Evolutionary conservation across 2,797 vertebrate species (phyloP), one percentile per base, ranked within the genome.

Genomic region (Molossus alvarezi): DNA sequence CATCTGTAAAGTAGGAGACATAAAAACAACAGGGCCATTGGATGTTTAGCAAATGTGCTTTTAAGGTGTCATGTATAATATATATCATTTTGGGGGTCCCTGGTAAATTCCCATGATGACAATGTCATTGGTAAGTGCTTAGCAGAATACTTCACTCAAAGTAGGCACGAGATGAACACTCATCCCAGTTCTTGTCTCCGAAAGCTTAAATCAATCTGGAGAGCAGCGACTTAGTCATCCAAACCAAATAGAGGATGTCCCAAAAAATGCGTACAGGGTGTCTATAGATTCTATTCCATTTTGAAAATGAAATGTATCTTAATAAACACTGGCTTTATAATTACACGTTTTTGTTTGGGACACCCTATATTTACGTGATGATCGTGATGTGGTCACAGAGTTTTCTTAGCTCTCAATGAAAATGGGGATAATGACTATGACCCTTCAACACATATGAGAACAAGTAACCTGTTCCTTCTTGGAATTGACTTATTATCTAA

Each of bases 31-130:
- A 76, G 29, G 37, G 6, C 33, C 45, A 62, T 20, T 91, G 37
- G 77, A 72, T 33, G 17, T 92, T 83, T 94, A 77, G 60, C 62
- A 37, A 72, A 95, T 87, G 55, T 51, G 3, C 76, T 76, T 71
- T n/a, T 67, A 48, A 85, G 82, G 55, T 72, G 12, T 48, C 62
- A 25, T 60, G 8, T 18, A 15, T 76, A 67, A 72, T 65, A 90
- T 0, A 10, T 51, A 9, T 45, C 13, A 27, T 17, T 89, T 83
- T 87, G 69, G 90, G 57, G n/a, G 17, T 20, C 62, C 17, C 83
- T 77, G 1, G 11, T 69, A 65, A 96, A 64, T 77, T 65, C 13
- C 41, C 15, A 15, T 53, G 41, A 57, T 83, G 29, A 5, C 72
- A 3, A 20, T 90, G 9, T 80, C 29, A n/a, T 83, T 58, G 4